These are phyloP conservation scores for Herpailurus yagouaroundi DNA, from an alignment of 2,113 vertebrate species.

Conservation along the genomic window DNA sequence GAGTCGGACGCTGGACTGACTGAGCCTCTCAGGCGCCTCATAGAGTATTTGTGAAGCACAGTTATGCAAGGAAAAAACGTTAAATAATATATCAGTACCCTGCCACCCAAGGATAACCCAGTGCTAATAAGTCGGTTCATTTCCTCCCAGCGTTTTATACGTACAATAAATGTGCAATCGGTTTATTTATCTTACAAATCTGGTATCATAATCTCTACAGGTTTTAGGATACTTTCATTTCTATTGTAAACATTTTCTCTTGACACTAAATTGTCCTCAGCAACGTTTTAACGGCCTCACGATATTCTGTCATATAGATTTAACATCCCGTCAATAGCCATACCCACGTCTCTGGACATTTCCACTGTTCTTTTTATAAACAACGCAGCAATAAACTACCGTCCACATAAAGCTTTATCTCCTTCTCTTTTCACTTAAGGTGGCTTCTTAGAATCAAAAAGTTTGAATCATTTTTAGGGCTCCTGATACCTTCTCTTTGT, in stretches of 20 bases:
- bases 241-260: neutral
- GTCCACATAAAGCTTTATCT: neutral
- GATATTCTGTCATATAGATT: rapidly evolving
- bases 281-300: neutral
- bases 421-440: neutral
- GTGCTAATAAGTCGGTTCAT: rapidly evolving
- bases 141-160: rapidly evolving
- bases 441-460: neutral
- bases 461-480: rapidly evolving
- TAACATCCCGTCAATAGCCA: rapidly evolving
- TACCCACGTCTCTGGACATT: rapidly evolving
- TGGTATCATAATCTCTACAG: rapidly evolving
- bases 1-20: too few species aligned
- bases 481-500: rapidly evolving
- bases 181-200: neutral
- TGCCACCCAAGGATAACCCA: rapidly evolving
- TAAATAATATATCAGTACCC: rapidly evolving
- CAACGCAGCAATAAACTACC: neutral
- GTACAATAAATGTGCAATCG: rapidly evolving
- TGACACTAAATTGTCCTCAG: neutral
- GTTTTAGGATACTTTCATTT: neutral
- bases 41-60: neutral
- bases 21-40: too few species aligned
- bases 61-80: neutral
- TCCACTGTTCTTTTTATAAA: neutral